These are phyloP conservation scores for rabbit (Oryctolagus cuniculus) DNA, from an alignment of 2,113 vertebrate species.

Conservation along the genomic window DNA sequence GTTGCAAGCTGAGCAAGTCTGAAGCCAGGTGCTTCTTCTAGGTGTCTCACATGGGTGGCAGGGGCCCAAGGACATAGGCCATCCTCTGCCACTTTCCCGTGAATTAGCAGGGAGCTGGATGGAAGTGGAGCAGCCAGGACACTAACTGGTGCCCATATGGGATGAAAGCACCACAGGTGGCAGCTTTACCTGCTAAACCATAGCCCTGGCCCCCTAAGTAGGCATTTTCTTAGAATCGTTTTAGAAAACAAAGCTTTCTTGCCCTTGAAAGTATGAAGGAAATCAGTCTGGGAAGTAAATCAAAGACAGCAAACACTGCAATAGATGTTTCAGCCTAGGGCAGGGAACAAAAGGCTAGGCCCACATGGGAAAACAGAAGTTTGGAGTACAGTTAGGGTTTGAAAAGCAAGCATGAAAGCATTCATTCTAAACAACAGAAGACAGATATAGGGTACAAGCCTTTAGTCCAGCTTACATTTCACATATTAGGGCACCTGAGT, in stretches of 20 bases:
- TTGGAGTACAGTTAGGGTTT: neutral
- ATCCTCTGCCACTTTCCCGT: too few relatives aligned
- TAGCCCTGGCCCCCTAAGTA: neutral
- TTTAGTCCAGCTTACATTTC: too few relatives aligned
- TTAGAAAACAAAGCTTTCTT: neutral
- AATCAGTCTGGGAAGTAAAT: neutral
- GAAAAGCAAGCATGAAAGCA: neutral
- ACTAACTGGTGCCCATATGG: too few relatives aligned
- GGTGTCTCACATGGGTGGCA: too few relatives aligned
- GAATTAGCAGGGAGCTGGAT: too few relatives aligned
- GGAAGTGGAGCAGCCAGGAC: too few relatives aligned
- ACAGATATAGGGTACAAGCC: neutral
- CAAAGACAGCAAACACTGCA: neutral
- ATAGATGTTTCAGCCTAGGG: neutral
- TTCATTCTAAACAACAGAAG: neutral
- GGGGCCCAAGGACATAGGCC: too few relatives aligned
- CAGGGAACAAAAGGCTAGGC: neutral
- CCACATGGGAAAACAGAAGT: neutral
- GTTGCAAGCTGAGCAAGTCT: too few relatives aligned
- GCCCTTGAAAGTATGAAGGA: neutral
- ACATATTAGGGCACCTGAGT: too few relatives aligned
- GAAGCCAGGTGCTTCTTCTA: too few relatives aligned
- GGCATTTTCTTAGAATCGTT: neutral
- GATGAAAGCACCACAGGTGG: too few relatives aligned
- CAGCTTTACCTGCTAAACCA: too few relatives aligned